phyloP scores from a whole-genome alignment of 2,888 invertebrate genomes.

The Nycteola revayana region DNA sequence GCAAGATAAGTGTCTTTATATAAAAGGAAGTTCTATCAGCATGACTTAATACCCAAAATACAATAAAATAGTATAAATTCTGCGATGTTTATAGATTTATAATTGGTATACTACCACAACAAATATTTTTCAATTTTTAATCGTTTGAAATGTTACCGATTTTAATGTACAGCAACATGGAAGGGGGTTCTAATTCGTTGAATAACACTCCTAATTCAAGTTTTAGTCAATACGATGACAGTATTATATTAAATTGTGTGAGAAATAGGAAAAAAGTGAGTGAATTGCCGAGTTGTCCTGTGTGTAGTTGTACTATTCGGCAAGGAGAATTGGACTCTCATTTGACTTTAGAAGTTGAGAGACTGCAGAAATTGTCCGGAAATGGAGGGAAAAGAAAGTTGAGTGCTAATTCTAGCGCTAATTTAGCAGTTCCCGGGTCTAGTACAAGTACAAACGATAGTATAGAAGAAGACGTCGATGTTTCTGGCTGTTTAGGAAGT shows the following conservation, averaged over 20 bases:
- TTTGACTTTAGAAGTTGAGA: constrained; percentile 87
- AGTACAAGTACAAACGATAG: constrained; percentile 32
- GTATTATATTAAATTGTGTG: constrained; percentile 69
- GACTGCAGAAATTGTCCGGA: constrained; percentile 59
- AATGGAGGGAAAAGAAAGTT: constrained; percentile 61
- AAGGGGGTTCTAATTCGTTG: constrained; percentile 59
- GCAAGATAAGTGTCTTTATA: constrained; percentile 58
- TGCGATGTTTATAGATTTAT: constrained; percentile 72
- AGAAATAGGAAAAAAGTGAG: constrained; percentile 83
- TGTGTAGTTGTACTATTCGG: constrained; percentile 92
- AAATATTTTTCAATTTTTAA: constrained; percentile 23
- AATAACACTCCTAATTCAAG: constrained; percentile 49
- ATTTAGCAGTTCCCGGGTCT: constrained; percentile 35
- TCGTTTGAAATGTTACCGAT: constrained; percentile 69
- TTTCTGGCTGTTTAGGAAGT: constrained; percentile 66
- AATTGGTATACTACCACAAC: constrained; percentile 24
- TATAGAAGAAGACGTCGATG: constrained; percentile 59
- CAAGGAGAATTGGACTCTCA: constrained; percentile 92
- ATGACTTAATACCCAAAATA: constrained; percentile 28
- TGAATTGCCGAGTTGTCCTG: constrained; percentile 91
- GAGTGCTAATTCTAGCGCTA: constrained; percentile 53
- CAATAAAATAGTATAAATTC: constrained; percentile 40
- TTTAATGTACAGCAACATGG: constrained; percentile 73
- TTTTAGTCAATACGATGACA: constrained; percentile 63
- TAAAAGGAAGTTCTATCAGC: constrained; percentile 51